Evolutionary conservation across 1,140 invertebrate species (phyloP), one percentile per base, ranked within the genome.

Genomic region (Nasonia giraulti): DNA sequence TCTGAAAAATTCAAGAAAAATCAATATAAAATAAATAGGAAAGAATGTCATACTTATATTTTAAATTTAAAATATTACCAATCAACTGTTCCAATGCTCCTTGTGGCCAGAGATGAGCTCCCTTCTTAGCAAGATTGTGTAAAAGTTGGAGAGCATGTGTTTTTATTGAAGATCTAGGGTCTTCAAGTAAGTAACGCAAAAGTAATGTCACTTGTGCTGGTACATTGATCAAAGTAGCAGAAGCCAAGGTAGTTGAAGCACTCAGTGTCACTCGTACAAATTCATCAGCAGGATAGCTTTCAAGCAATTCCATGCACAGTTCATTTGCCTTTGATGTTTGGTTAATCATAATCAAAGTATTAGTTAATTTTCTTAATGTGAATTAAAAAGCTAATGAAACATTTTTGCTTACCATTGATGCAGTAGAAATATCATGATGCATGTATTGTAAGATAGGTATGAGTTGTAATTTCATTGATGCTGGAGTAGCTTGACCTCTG

Each of bases 391-490:
- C 2, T 47, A 66, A 11, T 27, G 5, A 8, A 82, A 33, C 11
- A 66, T 44, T 75, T 85, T 76, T n/a, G 40, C 74, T 84, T 94
- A 98, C 98, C 93, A 97, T 95, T 2, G 96, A 94, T 11, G 97
- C 96, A 14, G 97, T 98, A 40, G 95, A 95, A 62, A 96, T 96
- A 91, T 98, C 98, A 91, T 98, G 98, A 93, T 99, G 97, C 96
- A 99, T 99, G 88, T 99, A 97, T 87, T 98, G 96, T 75, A 99
- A 93, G 66, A 99, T 97, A 4, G 97, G 96, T 86, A 99, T 97
- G 0, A 99, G 93, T 87, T 97, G 96, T 5, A 99, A 93, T 91
- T 99, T 98, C 93, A 98, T 96, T 73, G 98, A 96, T 8, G 98
- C 96, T 6, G 98, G 97, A 1, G 98, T 99, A 69, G 97, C 96